These are phyloP conservation scores for Condylostylus longicornis DNA, from an alignment of 1,140 invertebrate genomes.

Conservation along the genomic window DNA sequence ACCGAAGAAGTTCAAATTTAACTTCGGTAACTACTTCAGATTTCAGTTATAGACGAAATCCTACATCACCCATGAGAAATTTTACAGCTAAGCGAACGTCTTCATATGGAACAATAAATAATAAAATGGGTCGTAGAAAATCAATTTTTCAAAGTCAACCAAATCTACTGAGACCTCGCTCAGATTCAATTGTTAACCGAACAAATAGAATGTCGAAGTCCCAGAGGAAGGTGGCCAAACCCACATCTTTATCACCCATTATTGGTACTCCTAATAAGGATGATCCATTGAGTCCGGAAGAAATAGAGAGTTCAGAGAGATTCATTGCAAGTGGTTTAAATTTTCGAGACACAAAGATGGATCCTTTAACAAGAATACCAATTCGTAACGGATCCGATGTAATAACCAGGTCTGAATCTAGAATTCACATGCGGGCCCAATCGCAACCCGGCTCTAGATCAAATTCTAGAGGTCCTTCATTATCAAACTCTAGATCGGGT, in stretches of 20 bases:
- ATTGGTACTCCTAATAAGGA: constrained; percentile 31
- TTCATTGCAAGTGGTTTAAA: neutral
- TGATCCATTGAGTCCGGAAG: constrained; percentile 18
- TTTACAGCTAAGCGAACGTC: no score
- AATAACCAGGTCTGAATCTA: constrained; percentile 4
- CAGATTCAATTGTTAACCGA: neutral
- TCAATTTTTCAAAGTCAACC: constrained; percentile 2
- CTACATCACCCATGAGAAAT: constrained; percentile 11
- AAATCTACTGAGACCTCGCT: neutral
- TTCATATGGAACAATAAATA: no score
- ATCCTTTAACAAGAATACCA: constrained; percentile 24
- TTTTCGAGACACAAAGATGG: constrained; percentile 11
- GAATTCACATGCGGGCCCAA: neutral
- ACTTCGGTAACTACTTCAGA: constrained; percentile 28
- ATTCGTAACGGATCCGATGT: constrained; percentile 14
- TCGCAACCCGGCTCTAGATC: no score
- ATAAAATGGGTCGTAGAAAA: constrained; percentile 4
- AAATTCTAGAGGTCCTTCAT: constrained; percentile 10
- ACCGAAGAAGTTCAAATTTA: constrained; percentile 25
- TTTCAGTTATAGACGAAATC: constrained; percentile 22
- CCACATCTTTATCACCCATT: constrained; percentile 26
- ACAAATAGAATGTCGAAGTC: neutral
- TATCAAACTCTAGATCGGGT: constrained; percentile 10
- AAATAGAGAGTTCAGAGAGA: constrained; percentile 4
- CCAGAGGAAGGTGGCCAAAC: constrained; percentile 20